A percentile compares a stretch with the other conserved stretches of the same genome.
These are phyloP conservation scores for Chrysomallon squamiferum DNA, from an alignment of 1,140 invertebrate genomes.

Conservation along the genomic window DNA sequence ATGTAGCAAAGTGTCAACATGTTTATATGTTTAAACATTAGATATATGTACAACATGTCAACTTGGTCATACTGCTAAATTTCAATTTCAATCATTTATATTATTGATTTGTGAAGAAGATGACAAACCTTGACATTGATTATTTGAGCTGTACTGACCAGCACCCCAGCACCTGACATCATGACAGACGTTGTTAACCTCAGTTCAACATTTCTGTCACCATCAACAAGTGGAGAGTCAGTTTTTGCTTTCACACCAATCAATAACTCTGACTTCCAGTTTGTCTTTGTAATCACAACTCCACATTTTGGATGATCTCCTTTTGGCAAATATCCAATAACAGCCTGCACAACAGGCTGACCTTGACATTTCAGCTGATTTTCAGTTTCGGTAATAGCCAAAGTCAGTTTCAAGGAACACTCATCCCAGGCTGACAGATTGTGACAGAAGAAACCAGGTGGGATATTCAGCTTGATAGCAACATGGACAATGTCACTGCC, in stretches of 20 bases:
- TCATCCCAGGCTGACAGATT: not conserved
- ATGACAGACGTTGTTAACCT: not conserved
- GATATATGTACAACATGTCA: no score
- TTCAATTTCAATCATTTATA: no score
- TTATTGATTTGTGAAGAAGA: no score
- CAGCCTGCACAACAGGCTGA: not conserved
- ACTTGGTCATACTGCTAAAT: no score
- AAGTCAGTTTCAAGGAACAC: not conserved
- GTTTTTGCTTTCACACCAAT: slow-evolving; percentile 1
- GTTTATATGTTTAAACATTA: no score
- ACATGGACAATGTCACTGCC: not conserved
- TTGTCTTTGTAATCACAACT: not conserved
- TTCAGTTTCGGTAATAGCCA: not conserved
- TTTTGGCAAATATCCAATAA: not conserved
- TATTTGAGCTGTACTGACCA: no score
- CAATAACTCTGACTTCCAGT: not conserved
- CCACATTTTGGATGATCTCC: not conserved
- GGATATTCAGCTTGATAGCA: not conserved
- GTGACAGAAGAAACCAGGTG: slow-evolving; percentile 7
- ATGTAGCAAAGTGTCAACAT: no score
- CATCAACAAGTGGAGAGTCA: not conserved
- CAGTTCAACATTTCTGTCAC: not conserved
- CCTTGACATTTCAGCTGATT: not conserved
- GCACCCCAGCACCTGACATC: no score
- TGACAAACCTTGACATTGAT: no score